phyloP scores from a whole-genome alignment of 2,113 vertebrate genomes.

The Cettia cetti region DNA sequence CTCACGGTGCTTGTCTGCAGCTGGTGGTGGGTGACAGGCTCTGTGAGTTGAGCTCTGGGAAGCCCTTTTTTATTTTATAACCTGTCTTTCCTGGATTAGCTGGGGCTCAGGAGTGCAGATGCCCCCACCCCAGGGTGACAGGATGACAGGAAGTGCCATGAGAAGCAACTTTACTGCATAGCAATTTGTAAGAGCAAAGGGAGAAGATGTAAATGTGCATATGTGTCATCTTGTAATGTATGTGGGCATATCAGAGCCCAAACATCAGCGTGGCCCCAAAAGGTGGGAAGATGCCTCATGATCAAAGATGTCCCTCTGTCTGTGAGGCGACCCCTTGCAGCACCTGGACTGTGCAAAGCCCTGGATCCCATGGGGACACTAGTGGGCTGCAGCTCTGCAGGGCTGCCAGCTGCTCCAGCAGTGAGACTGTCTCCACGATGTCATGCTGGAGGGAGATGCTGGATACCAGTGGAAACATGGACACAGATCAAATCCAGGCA shows the following conservation, averaged over 20 bases:
- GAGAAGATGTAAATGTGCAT: not conserved
- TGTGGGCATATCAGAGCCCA: not conserved
- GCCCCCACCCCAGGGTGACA: not conserved
- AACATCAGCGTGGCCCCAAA: not conserved
- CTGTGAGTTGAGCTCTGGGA: not conserved
- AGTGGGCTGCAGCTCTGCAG: not conserved
- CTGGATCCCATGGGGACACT: not conserved
- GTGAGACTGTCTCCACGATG: not conserved
- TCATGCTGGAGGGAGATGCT: not conserved
- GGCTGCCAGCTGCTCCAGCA: not conserved
- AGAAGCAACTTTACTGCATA: not conserved
- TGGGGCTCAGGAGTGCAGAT: not conserved
- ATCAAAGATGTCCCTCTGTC: not conserved
- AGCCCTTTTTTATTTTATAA: not conserved
- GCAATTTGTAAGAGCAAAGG: not conserved
- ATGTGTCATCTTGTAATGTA: not conserved
- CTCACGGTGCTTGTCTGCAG: not conserved
- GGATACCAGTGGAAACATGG: not conserved
- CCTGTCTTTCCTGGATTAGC: not conserved
- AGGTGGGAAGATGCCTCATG: not conserved
- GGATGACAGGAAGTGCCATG: not conserved
- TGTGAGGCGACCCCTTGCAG: not conserved
- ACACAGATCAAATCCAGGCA: not conserved
- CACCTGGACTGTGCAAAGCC: not conserved
- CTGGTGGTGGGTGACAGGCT: not conserved